Evolutionary conservation across 2,113 vertebrate species (phyloP).

Genomic region (Opisthocomus hoazin): DNA sequence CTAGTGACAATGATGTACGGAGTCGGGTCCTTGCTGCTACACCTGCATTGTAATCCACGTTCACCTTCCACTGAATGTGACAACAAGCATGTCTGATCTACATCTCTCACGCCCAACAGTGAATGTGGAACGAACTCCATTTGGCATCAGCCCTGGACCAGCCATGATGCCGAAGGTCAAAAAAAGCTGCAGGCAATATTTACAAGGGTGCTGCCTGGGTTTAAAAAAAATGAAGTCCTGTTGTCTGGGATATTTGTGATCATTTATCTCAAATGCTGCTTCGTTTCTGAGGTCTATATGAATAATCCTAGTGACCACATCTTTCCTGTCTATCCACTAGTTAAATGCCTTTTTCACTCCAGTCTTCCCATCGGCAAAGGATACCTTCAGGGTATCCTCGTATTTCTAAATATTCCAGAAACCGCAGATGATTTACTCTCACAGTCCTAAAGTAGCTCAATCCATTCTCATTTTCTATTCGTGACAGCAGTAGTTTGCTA

Average conservation of each 20-base stretch:
- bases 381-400: not conserved
- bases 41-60: not conserved
- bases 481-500: constrained; percentile 11
- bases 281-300: not conserved
- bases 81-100: not conserved
- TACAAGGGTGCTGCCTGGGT: not conserved
- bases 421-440: constrained; percentile 33
- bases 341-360: not conserved
- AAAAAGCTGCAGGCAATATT: not conserved
- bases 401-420: constrained; percentile 49
- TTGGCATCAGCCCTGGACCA: not conserved
- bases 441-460: constrained; percentile 19
- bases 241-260: not conserved
- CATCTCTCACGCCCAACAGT: not conserved
- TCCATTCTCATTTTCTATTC: constrained; percentile 45
- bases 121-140: fast-evolving
- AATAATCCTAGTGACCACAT: not conserved
- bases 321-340: not conserved
- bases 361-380: not conserved
- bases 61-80: not conserved
- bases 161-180: not conserved
- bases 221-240: not conserved
- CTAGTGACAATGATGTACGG: not conserved
- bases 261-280: not conserved
- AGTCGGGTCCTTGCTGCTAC: not conserved